Evolutionary conservation across 30 jellyfish, hydroid and myxozoan genomes (phyloP).

Genomic region (Hydractinia echinata): DNA sequence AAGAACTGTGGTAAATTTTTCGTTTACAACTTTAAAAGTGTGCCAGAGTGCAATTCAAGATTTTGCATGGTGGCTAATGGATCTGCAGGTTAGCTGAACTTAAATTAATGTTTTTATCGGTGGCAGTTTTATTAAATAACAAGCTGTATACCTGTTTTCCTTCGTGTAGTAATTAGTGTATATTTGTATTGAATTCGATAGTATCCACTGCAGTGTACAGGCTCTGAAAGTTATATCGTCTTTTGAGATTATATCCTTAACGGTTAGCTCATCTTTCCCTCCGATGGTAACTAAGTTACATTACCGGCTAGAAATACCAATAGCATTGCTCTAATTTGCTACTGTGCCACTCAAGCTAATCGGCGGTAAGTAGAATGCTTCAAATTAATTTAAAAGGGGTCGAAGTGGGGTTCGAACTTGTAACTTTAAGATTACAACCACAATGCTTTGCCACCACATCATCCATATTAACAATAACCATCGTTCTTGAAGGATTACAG

Average conservation of each 20-base stretch:
- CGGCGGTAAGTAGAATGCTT: too few species aligned
- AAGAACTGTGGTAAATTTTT: slow-evolving; percentile 74
- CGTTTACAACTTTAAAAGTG: slow-evolving; percentile 72
- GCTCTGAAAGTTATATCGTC: not conserved
- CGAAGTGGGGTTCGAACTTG: too few species aligned
- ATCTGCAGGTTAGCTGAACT: not conserved
- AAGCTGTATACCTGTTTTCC: not conserved
- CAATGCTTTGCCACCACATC: too few species aligned
- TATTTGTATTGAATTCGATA: not conserved
- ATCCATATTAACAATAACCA: too few species aligned
- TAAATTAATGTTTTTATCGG: not conserved
- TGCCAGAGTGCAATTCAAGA: slow-evolving; percentile 67
- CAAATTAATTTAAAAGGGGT: too few species aligned
- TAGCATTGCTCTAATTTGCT: too few species aligned
- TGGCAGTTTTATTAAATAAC: not conserved
- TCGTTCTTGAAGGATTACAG: too few species aligned
- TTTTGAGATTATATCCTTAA: not conserved
- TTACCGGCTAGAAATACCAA: too few species aligned
- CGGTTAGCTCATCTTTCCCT: too few species aligned
- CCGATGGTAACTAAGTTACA: too few species aligned
- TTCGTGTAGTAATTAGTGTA: not conserved
- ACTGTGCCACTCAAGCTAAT: too few species aligned
- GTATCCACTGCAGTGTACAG: not conserved
- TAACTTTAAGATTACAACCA: too few species aligned
- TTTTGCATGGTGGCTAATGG: slow-evolving; percentile 56